Evolutionary conservation across 2,888 invertebrate species (phyloP), one percentile per base, ranked within the genome.

Genomic region (Eristalis pertinax): DNA sequence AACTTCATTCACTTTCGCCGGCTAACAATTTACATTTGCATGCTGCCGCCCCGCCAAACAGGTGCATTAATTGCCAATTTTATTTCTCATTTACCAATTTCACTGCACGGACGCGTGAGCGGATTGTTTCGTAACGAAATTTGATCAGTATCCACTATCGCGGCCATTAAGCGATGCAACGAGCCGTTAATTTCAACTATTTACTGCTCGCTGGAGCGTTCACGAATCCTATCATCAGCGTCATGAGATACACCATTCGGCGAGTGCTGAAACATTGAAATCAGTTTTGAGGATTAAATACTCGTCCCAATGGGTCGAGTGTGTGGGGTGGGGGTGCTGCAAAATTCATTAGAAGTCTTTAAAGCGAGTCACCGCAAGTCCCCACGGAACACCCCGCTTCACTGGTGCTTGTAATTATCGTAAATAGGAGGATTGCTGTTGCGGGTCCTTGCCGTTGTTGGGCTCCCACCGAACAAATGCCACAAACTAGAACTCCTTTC

Each of bases 51-150:
- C 19, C 10, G 50, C 50, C 50, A 8, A 50, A 19, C 72, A 74
- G 72, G 84, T 80, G 43, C 63, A 84, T 80, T 84, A 76, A 84
- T 84, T 84, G 84, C 62, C 76, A 84, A 76, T 80, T 84, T 75
- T 72, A 84, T 75, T 75, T 80, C 63, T 29, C 76, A 76, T 76
- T 80, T 68, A 50, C 56, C 63, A 35, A 74, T 74, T 65, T 26
- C 41, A 24, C n/a, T 32, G 32, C 62, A 24, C 38, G 41, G 35
- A 63, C 38, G 24, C 24, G 58, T 60, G 29, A 62, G 76, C 29
- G 76, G 72, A 82, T 81, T 81, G 70, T 76, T 82, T 62, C 8
- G 67, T 32, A 79, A 73, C 73, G 65, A 65, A 82, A 82, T 82
- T 76, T 75, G 60, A 82, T 76, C 75, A 70, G 77, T 63, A 69